Evolutionary conservation across 2,888 invertebrate genomes (phyloP).

Genomic region (Proisotoma minuta): DNA sequence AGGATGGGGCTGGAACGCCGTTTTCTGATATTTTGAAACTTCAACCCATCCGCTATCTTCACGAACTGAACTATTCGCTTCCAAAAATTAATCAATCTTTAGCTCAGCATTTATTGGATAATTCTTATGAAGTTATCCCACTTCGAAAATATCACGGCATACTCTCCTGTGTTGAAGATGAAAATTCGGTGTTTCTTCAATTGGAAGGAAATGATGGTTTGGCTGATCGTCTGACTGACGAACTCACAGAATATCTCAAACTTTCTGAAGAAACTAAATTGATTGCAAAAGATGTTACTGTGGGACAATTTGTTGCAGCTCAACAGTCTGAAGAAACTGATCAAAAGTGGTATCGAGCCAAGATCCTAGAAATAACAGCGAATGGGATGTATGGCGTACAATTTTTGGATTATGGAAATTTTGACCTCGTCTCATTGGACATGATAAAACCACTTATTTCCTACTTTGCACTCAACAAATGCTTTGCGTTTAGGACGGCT

Average conservation of each 20-base stretch:
- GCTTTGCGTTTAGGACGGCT: background rate
- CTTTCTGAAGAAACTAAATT: too few relatives aligned
- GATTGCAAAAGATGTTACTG: background rate
- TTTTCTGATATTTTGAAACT: background rate
- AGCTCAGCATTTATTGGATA: background rate
- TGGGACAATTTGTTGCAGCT: background rate
- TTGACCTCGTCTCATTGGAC: background rate
- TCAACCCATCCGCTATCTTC: background rate
- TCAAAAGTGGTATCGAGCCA: background rate
- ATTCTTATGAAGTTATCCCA: background rate
- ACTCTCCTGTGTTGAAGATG: conserved; percentile 1
- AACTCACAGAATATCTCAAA: too few relatives aligned
- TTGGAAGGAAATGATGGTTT: background rate
- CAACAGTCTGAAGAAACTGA: background rate
- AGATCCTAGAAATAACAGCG: background rate
- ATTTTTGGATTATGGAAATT: conserved; percentile 11
- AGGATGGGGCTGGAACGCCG: background rate
- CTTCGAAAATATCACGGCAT: background rate
- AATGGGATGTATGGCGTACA: background rate
- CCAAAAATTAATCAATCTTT: background rate
- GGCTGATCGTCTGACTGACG: conserved; percentile 3
- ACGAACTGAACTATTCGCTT: background rate
- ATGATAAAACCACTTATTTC: background rate
- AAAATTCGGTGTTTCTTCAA: background rate
- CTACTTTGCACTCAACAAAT: conserved; percentile 1